Conservation (phyloP, 2,888 invertebrate species). For the Alentia gelatinosa region DNA sequence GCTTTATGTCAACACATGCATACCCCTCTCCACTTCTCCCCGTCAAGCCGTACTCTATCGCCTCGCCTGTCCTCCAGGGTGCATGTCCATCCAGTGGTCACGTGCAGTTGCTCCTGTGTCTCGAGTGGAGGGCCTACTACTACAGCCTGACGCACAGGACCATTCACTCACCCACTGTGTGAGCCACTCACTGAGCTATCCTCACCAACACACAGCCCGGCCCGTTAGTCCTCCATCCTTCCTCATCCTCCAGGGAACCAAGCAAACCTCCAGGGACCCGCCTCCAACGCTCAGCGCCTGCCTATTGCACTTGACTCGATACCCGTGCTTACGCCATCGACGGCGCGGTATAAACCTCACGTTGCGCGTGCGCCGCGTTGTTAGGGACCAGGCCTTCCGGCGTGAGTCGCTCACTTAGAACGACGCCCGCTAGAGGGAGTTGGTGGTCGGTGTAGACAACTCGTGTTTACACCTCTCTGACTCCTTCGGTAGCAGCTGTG, state of each 20-base stretch:
- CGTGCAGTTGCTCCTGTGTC: neutral
- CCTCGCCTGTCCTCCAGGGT: neutral
- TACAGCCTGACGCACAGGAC: too few relatives aligned
- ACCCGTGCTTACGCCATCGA: conserved; percentile 9
- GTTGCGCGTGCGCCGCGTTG: neutral
- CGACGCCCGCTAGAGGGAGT: neutral
- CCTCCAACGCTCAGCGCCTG: neutral
- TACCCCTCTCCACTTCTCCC: neutral
- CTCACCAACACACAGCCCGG: neutral
- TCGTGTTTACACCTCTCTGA: neutral
- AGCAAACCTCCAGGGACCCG: neutral
- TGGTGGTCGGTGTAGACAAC: neutral
- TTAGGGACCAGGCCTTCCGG: neutral
- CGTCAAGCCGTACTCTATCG: neutral
- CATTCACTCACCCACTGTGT: too few relatives aligned
- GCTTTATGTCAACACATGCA: neutral
- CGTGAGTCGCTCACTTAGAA: neutral
- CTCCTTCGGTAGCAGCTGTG: too few relatives aligned
- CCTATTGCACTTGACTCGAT: neutral
- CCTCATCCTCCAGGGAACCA: neutral
- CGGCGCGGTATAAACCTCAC: neutral
- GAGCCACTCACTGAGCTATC: neutral
- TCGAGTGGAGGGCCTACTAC: neutral
- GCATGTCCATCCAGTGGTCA: neutral
- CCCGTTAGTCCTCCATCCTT: neutral